A percentile compares a stretch with the other conserved stretches of the same genome.
These are phyloP conservation scores for Cheiracanthium punctorium DNA, from an alignment of 2,888 invertebrate species.

Conservation along the genomic window DNA sequence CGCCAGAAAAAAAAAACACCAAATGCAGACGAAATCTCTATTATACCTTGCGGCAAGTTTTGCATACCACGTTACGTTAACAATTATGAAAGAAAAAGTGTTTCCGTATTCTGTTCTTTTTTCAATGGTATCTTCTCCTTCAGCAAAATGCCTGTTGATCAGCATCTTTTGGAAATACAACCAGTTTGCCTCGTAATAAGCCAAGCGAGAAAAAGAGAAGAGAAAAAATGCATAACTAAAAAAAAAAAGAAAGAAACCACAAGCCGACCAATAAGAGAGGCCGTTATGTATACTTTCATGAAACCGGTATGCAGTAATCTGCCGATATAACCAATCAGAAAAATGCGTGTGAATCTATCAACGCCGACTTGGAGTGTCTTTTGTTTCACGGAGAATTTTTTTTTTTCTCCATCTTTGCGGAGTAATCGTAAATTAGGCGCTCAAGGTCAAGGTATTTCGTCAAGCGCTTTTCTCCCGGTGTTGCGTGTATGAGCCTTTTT, in stretches of 20 bases:
- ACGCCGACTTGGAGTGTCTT: constrained; percentile 13
- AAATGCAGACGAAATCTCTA: background rate
- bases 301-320: constrained; percentile 16
- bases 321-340: background rate
- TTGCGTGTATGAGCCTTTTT: background rate
- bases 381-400: constrained; percentile 15
- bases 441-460: constrained; percentile 42
- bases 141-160: constrained; percentile 13
- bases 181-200: constrained; percentile 33
- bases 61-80: constrained; percentile 9
- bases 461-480: constrained; percentile 1
- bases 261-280: constrained; percentile 9
- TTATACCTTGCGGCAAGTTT: constrained; percentile 7
- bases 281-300: constrained; percentile 16
- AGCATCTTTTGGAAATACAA: constrained; percentile 27
- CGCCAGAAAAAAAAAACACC: background rate
- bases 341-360: constrained; percentile 26
- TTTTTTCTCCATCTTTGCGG: background rate
- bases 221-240: constrained; percentile 5
- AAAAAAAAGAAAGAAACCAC: constrained; percentile 13
- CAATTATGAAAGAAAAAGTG: constrained; percentile 16
- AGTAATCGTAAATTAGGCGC: constrained; percentile 18
- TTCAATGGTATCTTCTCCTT: background rate
- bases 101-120: constrained; percentile 19
- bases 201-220: constrained; percentile 1